A percentile compares a stretch with the other conserved stretches of the same genome.
Evolutionary conservation across 1,140 invertebrate genomes (phyloP).

Genomic region (Neuroterus valhalla): DNA sequence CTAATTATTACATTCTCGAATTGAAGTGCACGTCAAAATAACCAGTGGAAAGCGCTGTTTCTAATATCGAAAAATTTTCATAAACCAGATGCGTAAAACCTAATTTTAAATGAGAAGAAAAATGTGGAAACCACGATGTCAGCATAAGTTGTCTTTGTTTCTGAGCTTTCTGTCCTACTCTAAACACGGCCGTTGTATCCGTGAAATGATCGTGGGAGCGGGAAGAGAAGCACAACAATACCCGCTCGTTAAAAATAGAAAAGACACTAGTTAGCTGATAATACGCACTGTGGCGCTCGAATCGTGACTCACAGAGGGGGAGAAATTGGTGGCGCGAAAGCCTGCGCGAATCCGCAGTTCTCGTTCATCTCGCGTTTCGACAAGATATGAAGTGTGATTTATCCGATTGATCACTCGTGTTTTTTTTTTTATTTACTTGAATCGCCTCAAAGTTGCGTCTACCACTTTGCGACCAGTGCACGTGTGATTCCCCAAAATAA

Average conservation of each 20-base stretch:
- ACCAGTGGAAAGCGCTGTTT: no score
- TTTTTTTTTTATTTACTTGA: conserved; percentile 3
- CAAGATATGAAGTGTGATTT: not conserved
- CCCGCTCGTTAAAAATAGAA: conserved; percentile 52
- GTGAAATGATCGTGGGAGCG: conserved; percentile 28
- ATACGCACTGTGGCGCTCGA: conserved; percentile 36
- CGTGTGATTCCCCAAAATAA: not conserved
- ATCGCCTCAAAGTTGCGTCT: not conserved
- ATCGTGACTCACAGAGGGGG: not conserved
- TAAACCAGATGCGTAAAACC: not conserved
- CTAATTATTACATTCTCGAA: no score
- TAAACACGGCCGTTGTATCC: conserved; percentile 21
- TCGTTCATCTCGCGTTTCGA: conserved; percentile 17
- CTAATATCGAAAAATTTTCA: not conserved
- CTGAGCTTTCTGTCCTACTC: not conserved
- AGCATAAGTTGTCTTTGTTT: conserved; percentile 7
- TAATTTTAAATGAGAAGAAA: not conserved
- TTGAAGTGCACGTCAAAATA: no score
- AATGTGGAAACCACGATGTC: not conserved
- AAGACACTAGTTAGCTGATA: conserved; percentile 30
- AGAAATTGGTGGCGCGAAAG: conserved; percentile 33
- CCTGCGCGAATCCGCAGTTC: conserved; percentile 22
- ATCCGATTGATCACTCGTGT: not conserved
- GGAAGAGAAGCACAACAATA: conserved; percentile 31
- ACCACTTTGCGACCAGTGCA: not conserved